Evolutionary conservation across 2,888 invertebrate species (phyloP), one percentile per base, ranked within the genome.

Genomic region (Folsomia manolachei): DNA sequence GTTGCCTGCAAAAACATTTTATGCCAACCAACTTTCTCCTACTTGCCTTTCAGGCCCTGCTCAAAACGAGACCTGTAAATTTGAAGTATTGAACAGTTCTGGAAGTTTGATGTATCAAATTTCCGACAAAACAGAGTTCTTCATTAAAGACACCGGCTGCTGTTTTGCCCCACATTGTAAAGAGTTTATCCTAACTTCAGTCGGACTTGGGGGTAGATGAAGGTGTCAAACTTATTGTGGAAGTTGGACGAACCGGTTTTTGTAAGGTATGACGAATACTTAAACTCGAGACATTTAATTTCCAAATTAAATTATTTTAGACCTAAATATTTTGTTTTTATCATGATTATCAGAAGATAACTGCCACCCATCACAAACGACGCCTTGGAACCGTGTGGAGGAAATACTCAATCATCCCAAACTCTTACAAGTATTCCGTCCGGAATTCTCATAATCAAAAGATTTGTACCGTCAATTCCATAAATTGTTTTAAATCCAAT

Each of bases 61-160:
- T 18, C 21, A 27, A 19, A 65, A 53, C 11, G 70, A 70, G 27
- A 63, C 70, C 11, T 56, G 24, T 11, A 71, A 67, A 51, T 71
- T 61, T 21, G 66, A 71, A 27, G 56, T 71, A 9, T 21, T 52
- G 9, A 61, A 53, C 27, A 23, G 60, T 7, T 7, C 61, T 0
- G 66, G 60, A 0, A 21, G 18, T 7, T n/a, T 66, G 2, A 14
- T 71, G 24, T 67, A 61, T 52, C 66, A 61, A 39, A 61, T 63
- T 4, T 51, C 66, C 1, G 71, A 71, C 25, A 56, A 66, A 67
- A 71, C 71, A 0, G 71, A 71, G 11, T 71, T 56, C 21, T 71
- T 71, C 27, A 19, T 67, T 0, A 65, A 62, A 21, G 62, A 51
- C n/a, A 52, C 52, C 2, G 19, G 27, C 21, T 71, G 63, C 25